Base-by-base conservation (phyloP, 1,140 invertebrate species). In the Hylaeus anthracinus region DNA sequence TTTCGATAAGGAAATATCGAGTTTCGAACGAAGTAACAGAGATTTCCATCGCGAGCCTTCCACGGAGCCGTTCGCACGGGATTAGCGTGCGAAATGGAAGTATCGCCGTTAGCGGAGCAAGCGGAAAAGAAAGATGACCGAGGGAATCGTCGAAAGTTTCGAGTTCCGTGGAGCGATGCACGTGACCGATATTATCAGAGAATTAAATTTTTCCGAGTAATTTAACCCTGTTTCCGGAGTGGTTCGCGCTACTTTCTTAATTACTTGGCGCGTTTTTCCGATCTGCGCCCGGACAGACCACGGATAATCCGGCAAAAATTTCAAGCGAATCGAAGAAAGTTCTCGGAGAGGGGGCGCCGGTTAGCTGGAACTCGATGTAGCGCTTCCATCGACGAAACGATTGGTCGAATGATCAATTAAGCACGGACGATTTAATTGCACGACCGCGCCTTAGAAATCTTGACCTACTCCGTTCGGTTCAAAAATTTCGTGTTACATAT, bases 171-270 rank as follows among this genome's bases (percentile, higher is more conserved):
- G 43, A 79, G 65, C 76, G 77, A 73, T 65, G 60, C 77, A 63
- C 77, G 71, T 79, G 77, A 65, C 77, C 71, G 71, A 79, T 73
- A 79, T 79, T 79, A 79, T 79, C 71, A 43, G 77, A 66, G 77
- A 79, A 79, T 79, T 58, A 73, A 79, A 79, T 79, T 79, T 79
- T 79, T 79, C 77, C 77, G 77, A 79, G 61, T 79, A 79, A 79
- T 79, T 79, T 79, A 79, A 43, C 77, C 61, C 60, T 66, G 71
- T 73, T 73, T 65, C 61, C 70, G 41, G 61, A 73, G 71, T 73
- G 71, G 71, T 79, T 79, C 71, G 53, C 45, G 77, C 77, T 73
- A 79, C 77, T 79, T 79, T 79, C 77, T 79, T 73, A 79, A 79
- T 79, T 79, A 79, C 77, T 79, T 79, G 37, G 39, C 70, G 77